Conservation (phyloP, 2,888 invertebrate species). For the Parnassius smintheus region DNA sequence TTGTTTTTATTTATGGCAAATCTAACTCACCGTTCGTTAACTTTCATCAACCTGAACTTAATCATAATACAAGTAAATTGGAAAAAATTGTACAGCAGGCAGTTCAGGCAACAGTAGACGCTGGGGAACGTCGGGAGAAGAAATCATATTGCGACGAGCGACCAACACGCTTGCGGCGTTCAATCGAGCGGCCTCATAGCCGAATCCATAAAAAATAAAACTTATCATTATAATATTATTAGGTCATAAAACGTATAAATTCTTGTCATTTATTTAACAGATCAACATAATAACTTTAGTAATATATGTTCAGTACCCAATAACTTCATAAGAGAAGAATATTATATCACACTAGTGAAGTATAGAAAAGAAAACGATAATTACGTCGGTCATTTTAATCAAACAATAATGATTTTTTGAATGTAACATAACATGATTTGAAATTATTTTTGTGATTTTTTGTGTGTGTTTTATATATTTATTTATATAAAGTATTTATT, state of each 20-base stretch:
- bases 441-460: slow-evolving; percentile 13
- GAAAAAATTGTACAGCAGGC: slow-evolving; percentile 41
- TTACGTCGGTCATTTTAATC: too few relatives aligned
- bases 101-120: slow-evolving; percentile 47
- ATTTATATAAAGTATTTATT: slow-evolving; percentile 26
- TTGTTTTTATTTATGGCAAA: too few relatives aligned
- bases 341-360: too few relatives aligned
- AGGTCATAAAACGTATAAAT: too few relatives aligned
- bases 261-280: too few relatives aligned
- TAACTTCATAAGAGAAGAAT: too few relatives aligned
- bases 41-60: too few relatives aligned
- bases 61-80: too few relatives aligned
- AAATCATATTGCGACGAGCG: slow-evolving; percentile 56
- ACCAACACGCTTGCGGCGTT: slow-evolving; percentile 60
- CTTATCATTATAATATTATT: slow-evolving; percentile 30
- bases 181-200: slow-evolving; percentile 45
- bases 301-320: too few relatives aligned
- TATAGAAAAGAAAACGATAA: too few relatives aligned
- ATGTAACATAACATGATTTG: slow-evolving; percentile 37
- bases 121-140: slow-evolving; percentile 54
- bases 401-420: slow-evolving; percentile 32
- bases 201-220: slow-evolving; percentile 48
- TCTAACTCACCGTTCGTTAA: too few relatives aligned
- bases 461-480: slow-evolving; percentile 19
- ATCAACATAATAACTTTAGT: too few relatives aligned